These are phyloP conservation scores for Eulithis prunata DNA, from an alignment of 2,888 invertebrate species.

Conservation along the genomic window DNA sequence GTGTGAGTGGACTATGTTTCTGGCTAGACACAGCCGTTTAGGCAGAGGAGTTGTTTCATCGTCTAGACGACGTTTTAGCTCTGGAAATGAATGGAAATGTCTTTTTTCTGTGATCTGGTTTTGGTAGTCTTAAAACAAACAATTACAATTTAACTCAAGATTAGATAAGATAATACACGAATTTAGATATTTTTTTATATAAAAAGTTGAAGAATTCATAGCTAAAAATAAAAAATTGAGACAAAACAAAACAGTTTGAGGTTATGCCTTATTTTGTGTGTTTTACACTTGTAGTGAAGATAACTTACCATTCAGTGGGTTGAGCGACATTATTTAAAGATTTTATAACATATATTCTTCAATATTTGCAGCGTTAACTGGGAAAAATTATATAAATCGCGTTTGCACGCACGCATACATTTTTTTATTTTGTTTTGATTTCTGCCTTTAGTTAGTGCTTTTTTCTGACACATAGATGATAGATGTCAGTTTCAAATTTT, in stretches of 20 bases:
- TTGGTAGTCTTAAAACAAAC: too few relatives aligned
- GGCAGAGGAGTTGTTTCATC: conserved; percentile 70
- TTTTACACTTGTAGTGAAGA: background rate
- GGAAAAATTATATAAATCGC: background rate
- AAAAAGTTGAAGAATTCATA: too few relatives aligned
- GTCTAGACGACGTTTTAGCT: conserved; percentile 75
- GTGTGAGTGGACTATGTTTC: conserved; percentile 76
- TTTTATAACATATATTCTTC: background rate
- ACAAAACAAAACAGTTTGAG: conserved; percentile 35
- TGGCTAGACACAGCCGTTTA: conserved; percentile 82
- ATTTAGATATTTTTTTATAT: background rate
- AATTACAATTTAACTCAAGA: too few relatives aligned
- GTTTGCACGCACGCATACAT: conserved; percentile 27
- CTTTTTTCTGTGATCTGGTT: too few relatives aligned
- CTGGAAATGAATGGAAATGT: conserved; percentile 54
- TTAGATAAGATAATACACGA: background rate
- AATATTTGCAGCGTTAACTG: background rate
- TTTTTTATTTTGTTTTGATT: background rate
- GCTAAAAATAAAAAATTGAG: background rate
- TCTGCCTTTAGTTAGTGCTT: background rate
- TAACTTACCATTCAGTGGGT: conserved; percentile 70
- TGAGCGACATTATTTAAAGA: conserved; percentile 60
- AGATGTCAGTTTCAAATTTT: too few relatives aligned
- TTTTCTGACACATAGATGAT: too few relatives aligned
- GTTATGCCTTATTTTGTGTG: conserved; percentile 41